Evolutionary conservation across 2,113 vertebrate species (phyloP), one percentile per base, ranked within the genome.

Genomic region (Xiphophorus maculatus): DNA sequence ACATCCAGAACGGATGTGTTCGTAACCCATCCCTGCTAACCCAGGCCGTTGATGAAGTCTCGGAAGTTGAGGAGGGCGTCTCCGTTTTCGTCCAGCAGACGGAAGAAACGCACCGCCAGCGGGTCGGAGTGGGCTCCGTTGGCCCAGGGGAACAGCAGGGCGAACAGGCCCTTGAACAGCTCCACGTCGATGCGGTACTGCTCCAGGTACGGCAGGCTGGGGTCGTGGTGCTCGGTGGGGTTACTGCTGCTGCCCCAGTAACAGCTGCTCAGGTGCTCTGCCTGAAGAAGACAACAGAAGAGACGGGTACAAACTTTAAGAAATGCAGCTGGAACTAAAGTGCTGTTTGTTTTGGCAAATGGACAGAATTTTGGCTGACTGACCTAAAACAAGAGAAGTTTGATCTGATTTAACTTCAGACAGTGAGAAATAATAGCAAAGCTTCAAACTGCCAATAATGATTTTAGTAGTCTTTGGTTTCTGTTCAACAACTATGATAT

Each of bases 171-270:
- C 84, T 97, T 97, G 90, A 99, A 99, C 93, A 99, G 98, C 88
- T 98, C 97, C 1, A 97, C 91, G 80, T 99, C 97, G 1, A 99
- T 98, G 73, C 98, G 97, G 80, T 99, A 99, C 92, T 99, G 98
- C 88, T 99, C 98, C 82, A 99, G 95, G 82, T 99, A 99, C 0
- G 98, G 98, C 91, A 99, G 95, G 90, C 97, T 97, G 85, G 98
- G 98, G 90, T 99, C 98, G 0, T 99, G 98, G 1, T 97, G 94
- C 89, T 98, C 98, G 6, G 93, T 94, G 0, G 97, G 96, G 1
- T 96, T 96, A 93, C 96, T 98, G 92, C 94, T 97, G 25, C 98
- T 96, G 0, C 98, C 98, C 98, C 98, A 99, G 93, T 99, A 99
- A 91, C 98, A 99, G 94, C 98, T 99, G 42, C 97, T 98, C 82